phyloP scores from a whole-genome alignment of 2,113 vertebrate species.

The Thinocorus orbignyianus region DNA sequence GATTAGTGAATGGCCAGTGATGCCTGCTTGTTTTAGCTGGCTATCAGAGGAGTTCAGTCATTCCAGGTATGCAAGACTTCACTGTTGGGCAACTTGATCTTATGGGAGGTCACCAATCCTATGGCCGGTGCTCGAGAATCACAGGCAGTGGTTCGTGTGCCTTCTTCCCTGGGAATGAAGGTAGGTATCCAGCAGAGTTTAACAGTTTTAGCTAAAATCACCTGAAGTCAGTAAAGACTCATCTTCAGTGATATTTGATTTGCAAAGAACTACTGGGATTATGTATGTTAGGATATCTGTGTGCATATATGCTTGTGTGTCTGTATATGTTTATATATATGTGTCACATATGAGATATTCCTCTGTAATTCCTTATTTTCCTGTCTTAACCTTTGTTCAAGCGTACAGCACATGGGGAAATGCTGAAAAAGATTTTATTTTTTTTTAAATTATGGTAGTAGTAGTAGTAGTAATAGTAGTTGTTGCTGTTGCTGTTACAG shows the following conservation, averaged over 20 bases:
- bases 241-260: not conserved
- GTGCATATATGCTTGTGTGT: not conserved
- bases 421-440: not conserved
- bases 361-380: not conserved
- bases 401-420: not conserved
- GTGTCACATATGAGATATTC: not conserved
- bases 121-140: not conserved
- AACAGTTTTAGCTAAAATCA: not conserved
- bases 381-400: not conserved
- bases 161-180: not conserved
- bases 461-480: not conserved
- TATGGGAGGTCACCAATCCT: not conserved
- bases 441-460: not conserved
- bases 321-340: not conserved
- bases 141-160: no score
- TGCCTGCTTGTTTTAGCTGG: not conserved
- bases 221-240: not conserved
- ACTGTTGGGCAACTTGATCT: not conserved
- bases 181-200: not conserved
- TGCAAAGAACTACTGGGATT: not conserved
- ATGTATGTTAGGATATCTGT: no score
- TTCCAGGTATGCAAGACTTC: not conserved
- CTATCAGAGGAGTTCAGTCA: not conserved
- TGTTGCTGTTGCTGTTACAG: not conserved
- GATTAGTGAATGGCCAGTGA: not conserved